phyloP scores from a whole-genome alignment of 64 coral and sea anemone species.

The Montipora foliosa region DNA sequence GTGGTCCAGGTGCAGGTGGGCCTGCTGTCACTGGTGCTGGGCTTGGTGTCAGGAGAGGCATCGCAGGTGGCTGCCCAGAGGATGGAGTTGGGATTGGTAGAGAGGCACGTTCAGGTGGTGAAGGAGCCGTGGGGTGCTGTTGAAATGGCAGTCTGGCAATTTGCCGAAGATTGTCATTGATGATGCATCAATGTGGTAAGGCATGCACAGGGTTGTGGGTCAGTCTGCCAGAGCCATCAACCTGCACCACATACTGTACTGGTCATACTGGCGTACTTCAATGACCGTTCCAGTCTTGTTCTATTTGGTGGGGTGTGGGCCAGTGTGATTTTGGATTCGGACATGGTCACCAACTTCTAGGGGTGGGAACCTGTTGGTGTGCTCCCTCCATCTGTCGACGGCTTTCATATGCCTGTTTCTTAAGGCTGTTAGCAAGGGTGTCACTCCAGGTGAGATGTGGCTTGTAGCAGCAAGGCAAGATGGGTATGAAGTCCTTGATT shows the following conservation, averaged over 20 bases:
- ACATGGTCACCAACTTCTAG: constrained; percentile 38
- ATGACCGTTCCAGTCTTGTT: constrained; percentile 50
- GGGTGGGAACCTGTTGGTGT: constrained; percentile 36
- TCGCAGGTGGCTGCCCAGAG: too few relatives aligned
- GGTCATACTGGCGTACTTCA: constrained; percentile 44
- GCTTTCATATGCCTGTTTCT: constrained; percentile 29
- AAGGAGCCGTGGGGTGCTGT: not conserved
- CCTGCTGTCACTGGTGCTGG: too few relatives aligned
- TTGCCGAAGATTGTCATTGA: constrained; percentile 24
- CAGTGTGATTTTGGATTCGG: constrained; percentile 52
- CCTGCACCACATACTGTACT: constrained; percentile 4
- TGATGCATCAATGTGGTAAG: not conserved
- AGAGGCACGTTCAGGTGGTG: too few relatives aligned
- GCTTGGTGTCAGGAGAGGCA: too few relatives aligned
- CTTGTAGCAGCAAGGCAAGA: constrained; percentile 19
- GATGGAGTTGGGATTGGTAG: too few relatives aligned
- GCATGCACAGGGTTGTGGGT: constrained; percentile 47
- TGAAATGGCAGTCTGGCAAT: not conserved
- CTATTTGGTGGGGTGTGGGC: constrained; percentile 19
- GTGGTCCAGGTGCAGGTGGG: too few relatives aligned
- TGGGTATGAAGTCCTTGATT: constrained; percentile 46
- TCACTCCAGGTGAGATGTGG: constrained; percentile 21
- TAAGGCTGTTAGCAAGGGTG: not conserved
- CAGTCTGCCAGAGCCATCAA: constrained; percentile 50
- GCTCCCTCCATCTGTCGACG: constrained; percentile 7